Evolutionary conservation across 2,797 vertebrate species (phyloP).

Genomic region (Myripristis jacobus): DNA sequence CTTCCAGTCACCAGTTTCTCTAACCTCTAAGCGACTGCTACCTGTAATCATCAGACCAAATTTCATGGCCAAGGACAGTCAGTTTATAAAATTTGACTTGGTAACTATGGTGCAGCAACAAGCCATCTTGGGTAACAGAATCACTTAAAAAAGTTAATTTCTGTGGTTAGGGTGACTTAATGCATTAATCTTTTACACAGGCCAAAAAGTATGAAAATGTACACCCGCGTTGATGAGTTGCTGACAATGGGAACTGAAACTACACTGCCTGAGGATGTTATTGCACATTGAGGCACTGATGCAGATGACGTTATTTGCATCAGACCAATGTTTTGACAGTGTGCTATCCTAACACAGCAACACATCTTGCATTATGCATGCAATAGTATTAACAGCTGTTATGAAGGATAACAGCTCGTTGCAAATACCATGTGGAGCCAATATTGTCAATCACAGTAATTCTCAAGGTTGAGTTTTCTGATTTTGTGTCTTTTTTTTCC

Average conservation of each 20-base stretch:
- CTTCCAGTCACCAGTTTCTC: slow-evolving; percentile 41
- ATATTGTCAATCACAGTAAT: slow-evolving; percentile 27
- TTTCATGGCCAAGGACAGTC: slow-evolving; percentile 19
- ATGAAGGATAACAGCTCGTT: slow-evolving; percentile 28
- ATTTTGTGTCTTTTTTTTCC: slow-evolving; percentile 41
- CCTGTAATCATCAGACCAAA: slow-evolving; percentile 47
- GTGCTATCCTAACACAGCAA: neutral
- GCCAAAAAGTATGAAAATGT: no score
- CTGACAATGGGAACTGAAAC: no score
- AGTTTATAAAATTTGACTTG: slow-evolving; percentile 10
- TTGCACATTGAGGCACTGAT: no score
- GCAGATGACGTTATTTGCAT: slow-evolving; percentile 8
- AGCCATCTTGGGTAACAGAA: no score
- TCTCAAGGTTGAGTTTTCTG: slow-evolving; percentile 38
- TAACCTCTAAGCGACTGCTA: slow-evolving; percentile 33
- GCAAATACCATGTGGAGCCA: slow-evolving; percentile 38
- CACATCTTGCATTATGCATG: neutral
- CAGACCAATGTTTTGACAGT: no score
- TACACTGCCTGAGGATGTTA: no score
- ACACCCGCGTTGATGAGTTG: no score
- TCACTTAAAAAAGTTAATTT: neutral
- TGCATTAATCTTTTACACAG: no score
- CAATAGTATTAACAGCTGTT: slow-evolving; percentile 35
- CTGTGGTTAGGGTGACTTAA: neutral
- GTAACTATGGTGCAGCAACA: neutral